Evolutionary conservation across 2,113 vertebrate genomes (phyloP).

Genomic region (Turnix velox): DNA sequence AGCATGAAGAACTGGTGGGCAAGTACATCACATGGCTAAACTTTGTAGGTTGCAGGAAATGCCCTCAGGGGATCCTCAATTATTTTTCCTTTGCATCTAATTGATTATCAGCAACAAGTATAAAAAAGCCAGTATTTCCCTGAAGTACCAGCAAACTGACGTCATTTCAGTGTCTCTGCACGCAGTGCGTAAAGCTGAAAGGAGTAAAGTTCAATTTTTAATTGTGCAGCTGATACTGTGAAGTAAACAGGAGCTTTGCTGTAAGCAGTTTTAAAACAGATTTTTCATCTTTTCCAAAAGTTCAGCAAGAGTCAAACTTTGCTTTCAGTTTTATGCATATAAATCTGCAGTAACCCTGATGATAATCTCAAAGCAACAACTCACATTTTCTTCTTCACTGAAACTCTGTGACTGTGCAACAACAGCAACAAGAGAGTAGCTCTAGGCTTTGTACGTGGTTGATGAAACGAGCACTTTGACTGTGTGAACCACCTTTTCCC

Average conservation of each 20-base stretch:
- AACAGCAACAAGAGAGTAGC: not conserved
- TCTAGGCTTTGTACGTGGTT: not conserved
- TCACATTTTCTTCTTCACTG: not conserved
- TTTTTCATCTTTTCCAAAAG: not conserved
- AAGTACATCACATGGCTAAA: not conserved
- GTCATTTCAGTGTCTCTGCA: not conserved
- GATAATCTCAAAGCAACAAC: not conserved
- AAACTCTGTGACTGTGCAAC: not conserved
- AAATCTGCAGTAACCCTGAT: not conserved
- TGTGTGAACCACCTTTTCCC: not conserved
- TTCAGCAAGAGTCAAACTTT: not conserved
- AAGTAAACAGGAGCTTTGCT: not conserved
- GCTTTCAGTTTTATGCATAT: not conserved
- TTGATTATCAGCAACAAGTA: not conserved
- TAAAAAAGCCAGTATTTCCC: not conserved
- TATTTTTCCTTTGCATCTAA: not conserved
- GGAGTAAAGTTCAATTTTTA: not conserved
- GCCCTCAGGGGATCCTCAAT: not conserved
- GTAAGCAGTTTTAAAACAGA: not conserved
- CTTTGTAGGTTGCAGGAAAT: not conserved
- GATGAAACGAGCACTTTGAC: not conserved
- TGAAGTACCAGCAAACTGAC: not conserved
- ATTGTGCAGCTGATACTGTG: not conserved
- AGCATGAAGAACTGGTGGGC: not conserved
- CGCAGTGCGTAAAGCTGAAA: not conserved